Conservation (phyloP, 2,113 vertebrate genomes). For the Urocitellus parryii region DNA sequence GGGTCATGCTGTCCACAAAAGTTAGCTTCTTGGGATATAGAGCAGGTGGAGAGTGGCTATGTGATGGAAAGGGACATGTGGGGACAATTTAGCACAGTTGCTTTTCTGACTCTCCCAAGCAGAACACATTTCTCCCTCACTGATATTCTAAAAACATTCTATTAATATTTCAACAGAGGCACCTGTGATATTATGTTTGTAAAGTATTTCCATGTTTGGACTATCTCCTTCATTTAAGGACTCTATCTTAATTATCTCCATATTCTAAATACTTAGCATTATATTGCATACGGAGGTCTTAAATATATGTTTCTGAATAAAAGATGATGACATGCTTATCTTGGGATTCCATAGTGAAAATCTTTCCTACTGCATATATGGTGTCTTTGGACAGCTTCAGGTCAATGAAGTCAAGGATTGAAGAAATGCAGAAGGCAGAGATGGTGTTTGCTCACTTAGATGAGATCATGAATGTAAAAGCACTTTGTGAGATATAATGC, state of each 20-base stretch:
- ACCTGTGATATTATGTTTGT: background rate
- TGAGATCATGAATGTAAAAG: background rate
- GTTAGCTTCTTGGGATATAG: background rate
- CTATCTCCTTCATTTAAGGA: background rate
- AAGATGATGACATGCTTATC: background rate
- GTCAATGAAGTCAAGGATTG: background rate
- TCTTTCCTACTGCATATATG: background rate
- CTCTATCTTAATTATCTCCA: slow-evolving; percentile 18
- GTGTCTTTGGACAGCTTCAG: background rate
- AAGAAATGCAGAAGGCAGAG: background rate
- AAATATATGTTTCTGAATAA: background rate
- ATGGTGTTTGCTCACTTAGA: background rate
- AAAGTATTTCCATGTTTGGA: slow-evolving; percentile 52
- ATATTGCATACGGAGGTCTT: background rate
- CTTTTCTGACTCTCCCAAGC: background rate
- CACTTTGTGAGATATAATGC: background rate
- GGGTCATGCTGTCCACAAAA: background rate
- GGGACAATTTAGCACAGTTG: background rate
- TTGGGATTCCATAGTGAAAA: background rate
- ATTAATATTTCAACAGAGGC: background rate
- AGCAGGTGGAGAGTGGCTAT: background rate
- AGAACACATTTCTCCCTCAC: background rate
- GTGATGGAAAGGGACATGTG: background rate
- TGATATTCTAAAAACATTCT: slow-evolving; percentile 24
- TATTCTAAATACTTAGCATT: background rate